Percentiles rank a stretch among this genome's conserved stretches.
phyloP scores from a whole-genome alignment of 2,888 invertebrate species.

The Altica lythri region DNA sequence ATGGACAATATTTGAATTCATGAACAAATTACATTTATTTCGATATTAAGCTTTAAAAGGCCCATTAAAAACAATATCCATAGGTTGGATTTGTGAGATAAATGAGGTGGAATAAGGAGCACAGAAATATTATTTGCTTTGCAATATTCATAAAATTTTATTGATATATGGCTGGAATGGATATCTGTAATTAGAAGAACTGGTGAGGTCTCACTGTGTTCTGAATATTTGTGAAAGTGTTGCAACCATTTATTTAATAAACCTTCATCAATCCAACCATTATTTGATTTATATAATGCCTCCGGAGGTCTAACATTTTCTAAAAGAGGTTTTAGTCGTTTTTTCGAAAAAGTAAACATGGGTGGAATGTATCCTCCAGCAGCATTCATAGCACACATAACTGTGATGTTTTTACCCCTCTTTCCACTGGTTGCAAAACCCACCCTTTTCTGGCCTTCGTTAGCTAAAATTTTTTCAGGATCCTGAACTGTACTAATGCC shows the following conservation, averaged over 20 bases:
- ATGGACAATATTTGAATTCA: too few relatives aligned
- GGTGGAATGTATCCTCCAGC: background rate
- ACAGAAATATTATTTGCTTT: background rate
- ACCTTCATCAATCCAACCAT: background rate
- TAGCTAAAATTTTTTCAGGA: background rate
- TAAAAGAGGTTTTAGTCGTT: too few relatives aligned
- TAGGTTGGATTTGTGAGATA: too few relatives aligned
- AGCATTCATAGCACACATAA: background rate
- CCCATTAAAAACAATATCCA: background rate
- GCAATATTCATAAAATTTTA: background rate
- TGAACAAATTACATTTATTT: too few relatives aligned
- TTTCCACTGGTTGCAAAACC: background rate
- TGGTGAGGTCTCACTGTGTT: background rate
- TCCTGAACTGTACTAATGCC: background rate
- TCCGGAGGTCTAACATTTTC: background rate
- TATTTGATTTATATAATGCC: background rate
- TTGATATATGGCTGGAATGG: background rate
- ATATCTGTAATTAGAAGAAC: background rate
- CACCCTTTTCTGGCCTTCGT: background rate
- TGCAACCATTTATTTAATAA: background rate
- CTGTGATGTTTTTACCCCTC: background rate
- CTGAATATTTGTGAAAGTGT: background rate
- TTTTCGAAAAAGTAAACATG: too few relatives aligned
- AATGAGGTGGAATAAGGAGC: background rate
- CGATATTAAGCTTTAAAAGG: too few relatives aligned